Evolutionary conservation across 2,113 vertebrate species (phyloP), one percentile per base, ranked within the genome.

Genomic region (Clupea harengus): DNA sequence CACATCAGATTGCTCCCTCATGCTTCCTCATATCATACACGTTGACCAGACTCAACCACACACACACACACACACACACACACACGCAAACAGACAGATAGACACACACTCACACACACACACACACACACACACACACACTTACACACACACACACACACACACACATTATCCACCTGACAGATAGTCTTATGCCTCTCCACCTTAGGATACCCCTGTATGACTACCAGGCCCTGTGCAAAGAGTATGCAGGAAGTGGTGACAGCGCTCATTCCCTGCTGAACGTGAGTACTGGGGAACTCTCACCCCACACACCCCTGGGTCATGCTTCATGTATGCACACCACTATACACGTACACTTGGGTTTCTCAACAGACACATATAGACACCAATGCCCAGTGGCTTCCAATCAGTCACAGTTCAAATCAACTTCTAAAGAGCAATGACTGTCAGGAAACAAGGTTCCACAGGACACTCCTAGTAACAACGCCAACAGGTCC

Each of bases 181-280:
- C 10, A 47, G 46, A 47, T 47, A 47, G 46, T 10, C 10, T 6
- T 47, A 11, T 86, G 54, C 67, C 32, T 78, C 82, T 72, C 25
- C 57, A 5, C 45, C 39, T 8, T 90, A 99, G 98, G 95, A 97
- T 99, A 90, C 97, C 96, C 0, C 95, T 99, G 83, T 99, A 98
- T 90, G 98, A 99, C 94, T 99, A 99, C 93, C 98, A 99, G 90
- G 98, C 98, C 89, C 95, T 98, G 91, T 99, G 98, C 91, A 96
- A 92, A 92, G 96, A 97, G 88, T 98, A 96, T 87, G 95, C 97
- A 88, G 97, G 98, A 84, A 98, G 97, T 93, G 99, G 97, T 44
- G 98, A 98, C 90, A 94, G 97, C 0, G 97, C 97, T 60, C 94
- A 92, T 49, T 94, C 94, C 88, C 94, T 99, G 82, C 93, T 98